phyloP scores from a whole-genome alignment of 2,888 invertebrate genomes.

The Chorisops tibialis region DNA sequence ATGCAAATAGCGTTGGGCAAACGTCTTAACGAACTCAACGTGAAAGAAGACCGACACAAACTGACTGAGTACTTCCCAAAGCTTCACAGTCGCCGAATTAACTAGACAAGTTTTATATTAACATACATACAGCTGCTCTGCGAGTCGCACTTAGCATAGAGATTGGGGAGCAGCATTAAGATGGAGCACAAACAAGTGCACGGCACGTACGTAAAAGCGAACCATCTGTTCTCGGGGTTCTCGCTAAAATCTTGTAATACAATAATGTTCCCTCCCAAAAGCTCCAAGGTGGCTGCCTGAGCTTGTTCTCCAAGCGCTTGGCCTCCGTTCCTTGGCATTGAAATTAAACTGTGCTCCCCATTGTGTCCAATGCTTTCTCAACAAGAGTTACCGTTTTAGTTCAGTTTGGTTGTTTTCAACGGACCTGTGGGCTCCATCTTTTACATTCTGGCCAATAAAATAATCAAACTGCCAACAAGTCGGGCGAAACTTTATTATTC shows the following conservation, averaged over 20 bases:
- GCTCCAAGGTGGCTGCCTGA: constrained; percentile 12
- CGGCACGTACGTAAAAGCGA: background rate
- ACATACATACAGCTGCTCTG: background rate
- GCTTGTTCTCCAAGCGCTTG: background rate
- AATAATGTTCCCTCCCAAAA: constrained; percentile 7
- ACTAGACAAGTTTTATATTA: background rate
- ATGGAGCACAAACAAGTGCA: background rate
- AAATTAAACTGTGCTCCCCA: background rate
- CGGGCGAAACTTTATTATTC: no score
- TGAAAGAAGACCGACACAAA: constrained; percentile 19
- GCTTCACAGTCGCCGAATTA: constrained; percentile 5
- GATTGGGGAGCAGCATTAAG: constrained; percentile 1
- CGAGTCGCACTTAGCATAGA: constrained; percentile 1
- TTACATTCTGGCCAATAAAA: no score
- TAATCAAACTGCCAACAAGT: no score
- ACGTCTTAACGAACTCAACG: constrained; percentile 11
- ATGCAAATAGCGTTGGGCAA: no score
- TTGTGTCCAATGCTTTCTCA: background rate
- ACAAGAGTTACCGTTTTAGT: no score
- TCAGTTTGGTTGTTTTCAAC: no score
- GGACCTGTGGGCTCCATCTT: no score
- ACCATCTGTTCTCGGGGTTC: constrained; percentile 14
- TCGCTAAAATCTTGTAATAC: background rate
- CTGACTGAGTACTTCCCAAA: constrained; percentile 17
- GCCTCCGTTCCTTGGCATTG: constrained; percentile 1